phyloP scores from a whole-genome alignment of 2,888 invertebrate species.

The Andrena trimmerana region DNA sequence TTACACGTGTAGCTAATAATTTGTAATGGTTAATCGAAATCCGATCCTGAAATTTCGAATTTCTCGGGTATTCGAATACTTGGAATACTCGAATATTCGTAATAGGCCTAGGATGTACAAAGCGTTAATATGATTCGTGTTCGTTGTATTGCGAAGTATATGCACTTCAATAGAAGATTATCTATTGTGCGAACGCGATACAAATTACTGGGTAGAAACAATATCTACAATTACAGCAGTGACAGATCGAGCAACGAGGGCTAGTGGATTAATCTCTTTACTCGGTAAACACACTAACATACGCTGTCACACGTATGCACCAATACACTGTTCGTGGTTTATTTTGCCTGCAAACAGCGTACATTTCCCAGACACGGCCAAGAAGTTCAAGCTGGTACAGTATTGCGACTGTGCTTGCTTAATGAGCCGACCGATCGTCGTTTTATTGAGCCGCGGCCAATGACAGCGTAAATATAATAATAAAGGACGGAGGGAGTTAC shows the following conservation, averaged over 20 bases:
- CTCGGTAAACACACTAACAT: conserved; percentile 45
- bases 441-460: conserved; percentile 73
- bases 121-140: background rate
- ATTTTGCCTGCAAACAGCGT: conserved; percentile 59
- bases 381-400: conserved; percentile 55
- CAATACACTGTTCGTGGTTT: conserved; percentile 38
- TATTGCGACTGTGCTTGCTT: conserved; percentile 71
- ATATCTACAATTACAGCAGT: conserved; percentile 49
- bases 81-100: no score
- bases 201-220: conserved; percentile 57
- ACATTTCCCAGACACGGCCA: conserved; percentile 30
- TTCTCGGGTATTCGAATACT: no score
- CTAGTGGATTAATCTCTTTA: conserved; percentile 61
- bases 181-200: conserved; percentile 9
- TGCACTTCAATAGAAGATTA: background rate
- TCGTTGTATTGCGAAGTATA: background rate
- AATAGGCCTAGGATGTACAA: no score
- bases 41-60: no score
- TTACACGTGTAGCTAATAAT: no score
- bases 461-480: conserved; percentile 42
- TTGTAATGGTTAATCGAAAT: no score
- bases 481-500: conserved; percentile 29
- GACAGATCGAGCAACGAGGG: conserved; percentile 48
- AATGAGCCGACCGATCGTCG: conserved; percentile 77
- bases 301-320: conserved; percentile 25